A percentile compares a stretch with the other conserved stretches of the same genome.
Conservation (phyloP, 2,113 vertebrate species). For the Zingel zingel region DNA sequence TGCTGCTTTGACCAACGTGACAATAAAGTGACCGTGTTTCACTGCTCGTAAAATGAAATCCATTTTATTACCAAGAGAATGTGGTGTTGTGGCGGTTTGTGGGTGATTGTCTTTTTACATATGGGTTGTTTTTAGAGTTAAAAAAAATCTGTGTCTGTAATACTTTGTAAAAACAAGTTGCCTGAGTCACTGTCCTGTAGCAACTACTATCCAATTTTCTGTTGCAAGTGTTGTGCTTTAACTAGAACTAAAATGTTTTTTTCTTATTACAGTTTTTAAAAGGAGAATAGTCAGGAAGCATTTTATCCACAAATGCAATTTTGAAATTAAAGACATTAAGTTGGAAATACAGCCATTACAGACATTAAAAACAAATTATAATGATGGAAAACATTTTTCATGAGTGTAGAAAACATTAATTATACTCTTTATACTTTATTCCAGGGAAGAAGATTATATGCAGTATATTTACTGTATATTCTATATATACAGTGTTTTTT, state of each 20-base stretch:
- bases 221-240: too few relatives aligned
- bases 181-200: too few relatives aligned
- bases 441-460: too few relatives aligned
- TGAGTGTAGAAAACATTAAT: too few relatives aligned
- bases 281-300: background rate
- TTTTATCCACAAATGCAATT: background rate
- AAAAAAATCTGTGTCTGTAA: background rate
- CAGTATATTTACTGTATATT: too few relatives aligned
- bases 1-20: background rate
- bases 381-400: too few relatives aligned
- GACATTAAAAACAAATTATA: background rate
- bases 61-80: background rate
- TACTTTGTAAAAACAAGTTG: too few relatives aligned
- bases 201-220: too few relatives aligned
- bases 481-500: too few relatives aligned
- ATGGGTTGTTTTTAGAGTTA: background rate
- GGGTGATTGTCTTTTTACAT: background rate
- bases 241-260: too few relatives aligned
- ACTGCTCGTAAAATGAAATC: background rate
- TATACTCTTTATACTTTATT: too few relatives aligned
- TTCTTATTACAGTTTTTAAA: background rate
- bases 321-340: background rate
- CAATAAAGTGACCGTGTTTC: background rate
- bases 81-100: background rate
- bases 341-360: background rate